Evolutionary conservation across 2,113 vertebrate species (phyloP), one percentile per base, ranked within the genome.

Genomic region (Scomber scombrus): DNA sequence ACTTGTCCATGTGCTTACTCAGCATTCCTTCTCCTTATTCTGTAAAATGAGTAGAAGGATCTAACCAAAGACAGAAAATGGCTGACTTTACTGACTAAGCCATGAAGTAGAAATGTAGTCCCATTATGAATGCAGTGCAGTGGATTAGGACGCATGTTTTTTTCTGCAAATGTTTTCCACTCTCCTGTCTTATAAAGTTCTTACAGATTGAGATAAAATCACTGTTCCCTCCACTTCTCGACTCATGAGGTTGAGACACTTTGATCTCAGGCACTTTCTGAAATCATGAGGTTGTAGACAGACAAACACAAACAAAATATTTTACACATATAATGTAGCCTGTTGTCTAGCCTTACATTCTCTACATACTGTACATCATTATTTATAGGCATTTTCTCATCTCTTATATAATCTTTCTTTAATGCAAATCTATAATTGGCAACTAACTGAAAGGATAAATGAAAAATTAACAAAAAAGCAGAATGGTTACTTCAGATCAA

Each of bases 251-350:
- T 80, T 56, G 86, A 90, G 82, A 90, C 84, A 68, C 73, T 65
- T 49, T 66, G 79, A 83, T 90, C 84, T 91, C 91, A 95, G 92
- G 93, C 93, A 94, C 94, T 94, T 94, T 90, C 86, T 91, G 85
- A 91, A 89, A 81, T 91, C 82, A 91, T 69, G 69, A 86, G 77
- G 68, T 85, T 74, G n/a, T 62, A 50, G 26, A 78, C 68, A 58
- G 58, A 79, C 45, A 18, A 66, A 69, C 61, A 81, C 19, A 66
- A 66, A 79, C 11, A 61, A 46, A 49, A 66, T 31, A 40, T 66
- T 72, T 55, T 49, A 12, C 29, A 60, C 73, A 87, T 8, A 31
- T 45, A 50, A 71, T 62, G 64, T 23, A 68, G 45, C 26, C 51
- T 72, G 65, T 70, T 66, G 31, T 75, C 16, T 74, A 78, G 14